Percentiles rank a stretch among this genome's conserved stretches.
phyloP scores from a whole-genome alignment of 2,113 vertebrate genomes.

The Hiodon tergisus region DNA sequence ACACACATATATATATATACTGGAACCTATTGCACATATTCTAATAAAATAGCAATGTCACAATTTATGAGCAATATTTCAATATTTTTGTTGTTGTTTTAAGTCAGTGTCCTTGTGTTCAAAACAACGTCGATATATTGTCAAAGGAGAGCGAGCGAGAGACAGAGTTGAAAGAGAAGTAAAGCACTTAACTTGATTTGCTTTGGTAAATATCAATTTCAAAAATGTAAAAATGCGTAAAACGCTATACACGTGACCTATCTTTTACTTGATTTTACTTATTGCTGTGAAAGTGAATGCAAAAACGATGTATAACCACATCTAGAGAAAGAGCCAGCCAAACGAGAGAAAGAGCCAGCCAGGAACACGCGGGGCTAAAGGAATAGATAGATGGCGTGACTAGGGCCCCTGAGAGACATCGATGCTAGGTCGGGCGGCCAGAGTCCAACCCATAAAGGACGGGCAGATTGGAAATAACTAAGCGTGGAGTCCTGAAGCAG shows the following conservation, averaged over 20 bases:
- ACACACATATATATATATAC: conserved; percentile 30
- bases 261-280: no score
- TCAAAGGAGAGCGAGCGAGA: background rate
- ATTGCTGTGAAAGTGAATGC: conserved; percentile 1
- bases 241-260: no score
- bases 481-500: no score
- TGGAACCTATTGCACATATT: conserved; percentile 55
- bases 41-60: conserved; percentile 63
- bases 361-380: background rate
- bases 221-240: no score
- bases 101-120: background rate
- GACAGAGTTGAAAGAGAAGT: background rate
- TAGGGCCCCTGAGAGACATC: background rate
- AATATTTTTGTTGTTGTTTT: background rate
- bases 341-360: background rate
- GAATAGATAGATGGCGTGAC: background rate
- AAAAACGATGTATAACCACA: background rate
- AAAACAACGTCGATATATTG: background rate
- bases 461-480: background rate
- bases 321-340: background rate
- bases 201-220: no score
- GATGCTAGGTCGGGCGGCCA: background rate
- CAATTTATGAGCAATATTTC: background rate
- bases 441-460: background rate
- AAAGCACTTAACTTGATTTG: no score